These are phyloP conservation scores for Heliothis virescens DNA, from an alignment of 1,140 invertebrate genomes.

Conservation along the genomic window DNA sequence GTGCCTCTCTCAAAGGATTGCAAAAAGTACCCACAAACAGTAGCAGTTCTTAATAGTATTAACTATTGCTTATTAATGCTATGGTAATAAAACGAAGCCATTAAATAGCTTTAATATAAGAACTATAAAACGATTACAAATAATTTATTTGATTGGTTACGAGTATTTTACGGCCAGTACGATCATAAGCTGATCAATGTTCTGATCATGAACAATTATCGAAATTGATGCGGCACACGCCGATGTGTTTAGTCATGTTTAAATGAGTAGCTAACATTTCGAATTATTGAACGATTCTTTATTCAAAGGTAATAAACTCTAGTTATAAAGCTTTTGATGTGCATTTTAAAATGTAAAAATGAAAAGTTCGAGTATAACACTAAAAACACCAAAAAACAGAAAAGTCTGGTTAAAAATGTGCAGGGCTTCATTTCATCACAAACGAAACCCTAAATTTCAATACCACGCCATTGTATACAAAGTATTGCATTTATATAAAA, in stretches of 20 bases:
- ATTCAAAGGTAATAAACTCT: too few relatives aligned
- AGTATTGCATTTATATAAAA: conserved; percentile 17
- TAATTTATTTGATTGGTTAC: conserved; percentile 48
- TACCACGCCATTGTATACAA: conserved; percentile 19
- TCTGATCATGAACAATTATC: conserved; percentile 28
- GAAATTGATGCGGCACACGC: conserved; percentile 1
- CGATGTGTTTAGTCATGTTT: background rate
- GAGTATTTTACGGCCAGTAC: conserved; percentile 36
- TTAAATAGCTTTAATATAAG: conserved; percentile 3
- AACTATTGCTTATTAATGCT: background rate
- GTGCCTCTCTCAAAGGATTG: background rate
- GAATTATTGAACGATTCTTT: too few relatives aligned
- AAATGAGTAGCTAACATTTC: background rate
- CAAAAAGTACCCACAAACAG: background rate
- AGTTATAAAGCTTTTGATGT: too few relatives aligned
- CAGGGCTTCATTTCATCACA: background rate
- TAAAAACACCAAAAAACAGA: too few relatives aligned
- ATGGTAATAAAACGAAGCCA: background rate
- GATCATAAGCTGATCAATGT: conserved; percentile 36
- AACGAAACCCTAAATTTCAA: background rate
- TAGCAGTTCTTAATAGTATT: background rate
- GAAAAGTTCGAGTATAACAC: too few relatives aligned
- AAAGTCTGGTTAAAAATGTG: too few relatives aligned
- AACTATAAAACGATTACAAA: conserved; percentile 35
- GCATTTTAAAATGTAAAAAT: too few relatives aligned